Evolutionary conservation across 2,797 vertebrate genomes (phyloP), one percentile per base, ranked within the genome.

Genomic region (Stomatorhinus walkeri): DNA sequence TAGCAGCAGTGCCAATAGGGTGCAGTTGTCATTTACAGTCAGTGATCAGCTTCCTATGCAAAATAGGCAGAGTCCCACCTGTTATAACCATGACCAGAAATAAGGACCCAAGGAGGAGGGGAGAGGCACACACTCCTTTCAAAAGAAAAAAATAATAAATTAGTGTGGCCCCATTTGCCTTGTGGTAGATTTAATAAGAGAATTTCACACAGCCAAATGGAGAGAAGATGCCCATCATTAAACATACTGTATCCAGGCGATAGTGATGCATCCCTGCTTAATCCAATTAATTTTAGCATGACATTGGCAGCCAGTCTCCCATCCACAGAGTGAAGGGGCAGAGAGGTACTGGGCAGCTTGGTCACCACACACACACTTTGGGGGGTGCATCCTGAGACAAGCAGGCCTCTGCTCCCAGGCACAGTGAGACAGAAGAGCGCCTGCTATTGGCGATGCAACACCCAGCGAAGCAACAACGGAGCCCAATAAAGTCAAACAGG

Each of bases 191-290:
- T 95, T 93, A 94, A 95, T 94, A 93, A 95, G 91, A 87, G 87
- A 43, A 95, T 94, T 95, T 94, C 91, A 94, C 79, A 89, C 91
- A 61, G 88, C 87, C 92, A 94, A 94, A 94, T 89, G 90, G 91
- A 89, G 90, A 93, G 91, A 93, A 93, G 93, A 94, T 93, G 92
- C 89, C 93, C 91, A 95, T 95, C 93, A 95, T 95, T 94, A 95
- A 89, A 89, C 52, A 85, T 87, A 86, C 84, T 83, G 22, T 87
- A 61, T 89, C 85, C 88, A 68, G 83, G 81, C 84, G 87, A 89
- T 90, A 89, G 89, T 89, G 87, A 87, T 68, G 87, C 81, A 91
- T 91, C 87, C 90, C 89, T 92, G 81, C 94, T 94, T 94, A 95
- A 95, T 95, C 92, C 91, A 94, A 93, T 93, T 94, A 91, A 93